Evolutionary conservation across 2,797 vertebrate genomes (phyloP).

Genomic region (Enteromius trimaculatus): DNA sequence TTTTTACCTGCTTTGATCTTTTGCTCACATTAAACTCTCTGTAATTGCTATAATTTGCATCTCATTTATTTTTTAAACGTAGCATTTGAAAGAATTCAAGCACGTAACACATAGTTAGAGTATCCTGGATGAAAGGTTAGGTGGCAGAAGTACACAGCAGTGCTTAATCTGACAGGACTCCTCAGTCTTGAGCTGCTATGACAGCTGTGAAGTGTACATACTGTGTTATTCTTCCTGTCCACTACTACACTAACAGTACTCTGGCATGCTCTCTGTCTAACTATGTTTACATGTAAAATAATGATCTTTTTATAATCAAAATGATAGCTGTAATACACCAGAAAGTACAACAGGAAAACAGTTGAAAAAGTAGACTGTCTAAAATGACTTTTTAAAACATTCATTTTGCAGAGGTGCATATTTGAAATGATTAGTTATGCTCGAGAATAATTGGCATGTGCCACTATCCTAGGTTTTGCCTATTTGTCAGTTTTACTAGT

Average conservation of each 20-base stretch:
- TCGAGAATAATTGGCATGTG: not conserved
- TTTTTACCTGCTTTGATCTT: not conserved
- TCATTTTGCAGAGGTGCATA: not conserved
- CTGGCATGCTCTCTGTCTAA: not conserved
- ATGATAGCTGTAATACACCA: not conserved
- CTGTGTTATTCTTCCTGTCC: constrained; percentile 12
- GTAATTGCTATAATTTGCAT: constrained; percentile 32
- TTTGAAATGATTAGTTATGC: not conserved
- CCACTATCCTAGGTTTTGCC: no score
- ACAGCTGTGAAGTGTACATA: constrained; percentile 12
- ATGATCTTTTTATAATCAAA: not conserved
- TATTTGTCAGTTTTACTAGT: no score
- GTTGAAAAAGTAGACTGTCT: not conserved
- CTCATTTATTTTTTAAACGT: constrained; percentile 17
- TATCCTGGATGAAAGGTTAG: constrained; percentile 9
- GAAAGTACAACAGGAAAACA: not conserved
- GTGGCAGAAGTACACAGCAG: constrained; percentile 5
- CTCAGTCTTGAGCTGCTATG: not conserved
- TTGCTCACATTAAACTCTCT: constrained; percentile 9
- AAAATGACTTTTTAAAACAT: not conserved
- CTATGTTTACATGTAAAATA: not conserved
- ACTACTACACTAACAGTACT: not conserved
- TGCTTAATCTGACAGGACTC: constrained; percentile 10
- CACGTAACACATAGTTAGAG: constrained; percentile 12
- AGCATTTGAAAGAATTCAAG: constrained; percentile 22